Conservation (phyloP, 2,888 invertebrate species). For the Melieria crassipennis region DNA sequence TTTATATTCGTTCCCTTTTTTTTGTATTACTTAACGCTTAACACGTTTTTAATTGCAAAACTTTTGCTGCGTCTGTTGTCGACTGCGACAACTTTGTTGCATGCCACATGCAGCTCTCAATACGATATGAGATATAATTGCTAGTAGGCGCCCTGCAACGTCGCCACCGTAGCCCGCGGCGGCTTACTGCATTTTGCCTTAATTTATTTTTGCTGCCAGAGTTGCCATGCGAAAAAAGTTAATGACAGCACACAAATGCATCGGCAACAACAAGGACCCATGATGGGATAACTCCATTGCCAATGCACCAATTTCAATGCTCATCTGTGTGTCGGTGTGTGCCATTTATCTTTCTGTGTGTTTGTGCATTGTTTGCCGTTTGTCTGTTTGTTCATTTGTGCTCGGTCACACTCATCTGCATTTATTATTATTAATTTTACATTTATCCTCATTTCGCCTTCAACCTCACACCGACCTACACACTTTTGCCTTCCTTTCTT, state of each 20-base stretch:
- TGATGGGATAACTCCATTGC: not conserved
- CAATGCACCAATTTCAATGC: not conserved
- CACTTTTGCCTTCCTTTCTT: constrained; percentile 1
- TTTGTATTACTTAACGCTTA: constrained; percentile 21
- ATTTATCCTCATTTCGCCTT: constrained; percentile 6
- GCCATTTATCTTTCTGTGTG: not conserved
- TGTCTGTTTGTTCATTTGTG: not conserved
- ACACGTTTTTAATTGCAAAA: constrained; percentile 55
- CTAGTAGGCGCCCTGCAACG: too few species aligned
- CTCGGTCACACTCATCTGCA: not conserved
- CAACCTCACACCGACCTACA: not conserved
- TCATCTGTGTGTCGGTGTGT: not conserved
- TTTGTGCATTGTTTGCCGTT: not conserved
- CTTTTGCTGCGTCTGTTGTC: constrained; percentile 32
- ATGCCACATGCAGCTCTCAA: constrained; percentile 12
- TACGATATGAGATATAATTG: too few species aligned
- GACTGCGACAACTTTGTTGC: not conserved
- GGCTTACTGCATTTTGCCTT: too few species aligned
- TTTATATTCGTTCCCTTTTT: not conserved
- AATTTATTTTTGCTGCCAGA: too few species aligned
- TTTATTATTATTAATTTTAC: not conserved
- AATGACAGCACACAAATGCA: not conserved
- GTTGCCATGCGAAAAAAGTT: not conserved
- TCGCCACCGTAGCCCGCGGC: too few species aligned
- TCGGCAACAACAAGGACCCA: not conserved